Base-by-base conservation (phyloP, 2,888 invertebrate genomes). In the Boloria euphrosyne region DNA sequence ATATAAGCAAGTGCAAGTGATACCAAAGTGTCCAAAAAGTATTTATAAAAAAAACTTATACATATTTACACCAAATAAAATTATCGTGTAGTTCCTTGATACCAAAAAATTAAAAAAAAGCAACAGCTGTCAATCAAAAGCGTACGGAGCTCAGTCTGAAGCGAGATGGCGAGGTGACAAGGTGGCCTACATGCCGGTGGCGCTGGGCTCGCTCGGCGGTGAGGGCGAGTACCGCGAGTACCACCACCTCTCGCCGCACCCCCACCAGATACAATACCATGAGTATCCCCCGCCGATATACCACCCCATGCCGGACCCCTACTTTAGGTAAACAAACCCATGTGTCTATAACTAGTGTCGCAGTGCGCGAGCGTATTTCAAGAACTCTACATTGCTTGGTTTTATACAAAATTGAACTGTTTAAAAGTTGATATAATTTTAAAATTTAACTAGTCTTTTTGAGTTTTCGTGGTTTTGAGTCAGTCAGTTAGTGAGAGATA, bases 101-200 rank as follows among this genome's bases (percentile, higher is more conserved):
- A 59, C 44, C 63, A 52, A 68, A 67, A 67, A 62, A 46, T 50
- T 17, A 55, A 54, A 52, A 47, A 61, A 71, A 60, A 65, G 58
- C 17, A 55, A 17, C 7, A 10, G 6, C 3, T 16, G 49, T 46
- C 10, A 47, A 16, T 17, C 27, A 50, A 50, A 16, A 49, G 47
- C n/a, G 16, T 4, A 65, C 13, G 18, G 43, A 52, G 52, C 47
- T 52, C 18, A 61, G 49, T 38, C 4, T 38, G 22, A 49, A 52
- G 78, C 73, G 77, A 87, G 89, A 93, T 93, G 93, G 85, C 87
- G 86, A 92, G 93, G 93, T 93, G 93, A 93, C 93, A 93, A 92
- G 80, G 94, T 94, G 94, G 94, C 93, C 88, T 94, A 93, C 92
- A 93, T 93, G 94, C 93, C 90, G 76, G 93, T 93, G 88, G 93